Evolutionary conservation across 1,140 invertebrate species (phyloP), one percentile per base, ranked within the genome.

Genomic region (Solen grandis): DNA sequence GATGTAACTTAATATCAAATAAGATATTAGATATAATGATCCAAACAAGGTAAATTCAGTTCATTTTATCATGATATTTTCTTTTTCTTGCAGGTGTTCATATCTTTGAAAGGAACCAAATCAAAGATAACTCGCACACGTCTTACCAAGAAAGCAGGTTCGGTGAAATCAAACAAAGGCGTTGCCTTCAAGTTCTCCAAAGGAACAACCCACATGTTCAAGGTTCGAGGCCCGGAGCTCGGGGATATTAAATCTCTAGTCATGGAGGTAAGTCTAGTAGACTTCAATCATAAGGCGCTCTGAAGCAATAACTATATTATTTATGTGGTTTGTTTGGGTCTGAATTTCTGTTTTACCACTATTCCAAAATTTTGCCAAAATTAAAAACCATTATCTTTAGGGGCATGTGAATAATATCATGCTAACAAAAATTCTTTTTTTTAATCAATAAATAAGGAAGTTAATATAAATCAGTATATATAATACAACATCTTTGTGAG

Each of bases 171-270:
- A n/a, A 87, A 83, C 57, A 91, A 89, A 77, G 78, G 78, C 50
- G 88, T 88, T 0, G 55, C 86, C 10, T 91, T 91, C 78, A 86
- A 86, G 63, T 92, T 92, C 78, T 81, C 85, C 27, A 88, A 87
- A 66, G 91, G 91, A 10, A 88, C 90, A 13, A 91, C 91, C 22
- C 89, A 92, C 74, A 82, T 89, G 14, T 92, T 92, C 74, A 91
- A 91, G 80, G 83, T 92, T 55, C 84, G 82, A 36, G 89, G 87
- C n/a, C 85, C 86, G 25, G 89, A 92, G 76, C 82, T 92, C 33
- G 92, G 92, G 38, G 86, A 91, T 63, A 55, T 92, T 3, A 87
- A 88, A 63, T 91, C 90, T 19, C 81, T 92, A 29, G 63, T 87
- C 60, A 79, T 92, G 60, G 91, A 92, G 89, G 91, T 92, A 75